Conservation (phyloP, 2,113 vertebrate genomes). For the Leptosomus discolor region DNA sequence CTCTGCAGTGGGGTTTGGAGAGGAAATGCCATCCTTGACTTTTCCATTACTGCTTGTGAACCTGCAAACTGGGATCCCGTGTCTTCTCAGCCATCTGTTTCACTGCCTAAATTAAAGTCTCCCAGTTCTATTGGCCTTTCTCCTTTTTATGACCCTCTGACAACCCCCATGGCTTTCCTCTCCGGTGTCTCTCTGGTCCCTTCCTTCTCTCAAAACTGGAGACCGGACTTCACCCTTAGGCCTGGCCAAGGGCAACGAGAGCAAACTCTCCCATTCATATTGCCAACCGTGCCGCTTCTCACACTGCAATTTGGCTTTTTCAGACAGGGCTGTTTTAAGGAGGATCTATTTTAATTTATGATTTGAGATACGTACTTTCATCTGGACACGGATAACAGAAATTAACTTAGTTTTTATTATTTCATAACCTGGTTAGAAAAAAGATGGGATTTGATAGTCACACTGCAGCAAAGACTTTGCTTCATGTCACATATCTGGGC, state of each 20-base stretch:
- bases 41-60: background rate
- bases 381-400: rapidly evolving
- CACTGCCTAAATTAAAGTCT: background rate
- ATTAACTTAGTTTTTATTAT: background rate
- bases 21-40: background rate
- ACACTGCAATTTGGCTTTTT: background rate
- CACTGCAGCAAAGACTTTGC: background rate
- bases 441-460: background rate
- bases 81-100: background rate
- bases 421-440: background rate
- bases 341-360: background rate
- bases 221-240: background rate
- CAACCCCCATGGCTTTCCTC: background rate
- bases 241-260: background rate
- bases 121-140: background rate
- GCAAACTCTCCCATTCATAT: background rate
- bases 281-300: background rate
- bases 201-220: background rate
- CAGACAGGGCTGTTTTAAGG: background rate
- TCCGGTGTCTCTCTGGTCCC: background rate
- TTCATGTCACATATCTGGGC: no score
- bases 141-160: background rate
- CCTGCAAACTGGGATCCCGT: no score
- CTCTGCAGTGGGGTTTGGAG: background rate
- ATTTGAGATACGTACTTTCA: no score